A percentile compares a stretch with the other conserved stretches of the same genome.
Evolutionary conservation across 2,888 invertebrate species (phyloP).

Genomic region (Chloroclystis v-ata): DNA sequence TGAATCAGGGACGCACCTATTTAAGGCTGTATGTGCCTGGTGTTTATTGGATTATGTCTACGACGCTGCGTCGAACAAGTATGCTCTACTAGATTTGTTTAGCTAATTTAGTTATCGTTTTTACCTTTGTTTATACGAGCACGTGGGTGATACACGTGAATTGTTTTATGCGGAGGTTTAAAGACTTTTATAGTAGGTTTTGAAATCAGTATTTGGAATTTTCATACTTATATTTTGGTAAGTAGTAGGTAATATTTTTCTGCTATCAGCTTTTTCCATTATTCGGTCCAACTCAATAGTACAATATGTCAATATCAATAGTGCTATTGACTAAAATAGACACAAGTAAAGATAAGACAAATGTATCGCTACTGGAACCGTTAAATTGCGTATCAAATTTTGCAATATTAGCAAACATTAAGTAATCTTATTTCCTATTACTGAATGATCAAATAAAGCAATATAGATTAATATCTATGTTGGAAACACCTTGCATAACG

Average conservation of each 20-base stretch:
- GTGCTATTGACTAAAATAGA: no score
- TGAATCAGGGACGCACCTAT: conserved; percentile 42
- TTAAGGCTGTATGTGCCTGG: conserved; percentile 47
- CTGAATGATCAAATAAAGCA: conserved; percentile 21
- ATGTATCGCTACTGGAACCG: no score
- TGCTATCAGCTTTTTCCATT: no score
- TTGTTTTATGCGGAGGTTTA: not conserved
- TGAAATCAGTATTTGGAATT: no score
- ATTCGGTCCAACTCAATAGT: no score
- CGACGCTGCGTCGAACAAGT: conserved; percentile 30
- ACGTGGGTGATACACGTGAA: conserved; percentile 16
- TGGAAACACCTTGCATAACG: conserved; percentile 46
- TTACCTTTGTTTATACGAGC: conserved; percentile 1
- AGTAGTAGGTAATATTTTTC: no score
- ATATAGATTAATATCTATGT: conserved; percentile 31
- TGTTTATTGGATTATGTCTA: conserved; percentile 60
- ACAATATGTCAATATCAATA: no score
- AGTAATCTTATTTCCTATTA: conserved; percentile 17
- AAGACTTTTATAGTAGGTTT: no score
- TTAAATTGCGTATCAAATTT: conserved; percentile 7
- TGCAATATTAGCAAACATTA: conserved; percentile 19
- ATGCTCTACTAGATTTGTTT: conserved; percentile 20
- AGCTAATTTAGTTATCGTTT: conserved; percentile 17
- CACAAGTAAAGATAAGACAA: no score
- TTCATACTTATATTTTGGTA: no score